Percentiles rank a stretch among this genome's conserved stretches.
Evolutionary conservation across 2,113 vertebrate species (phyloP).

Genomic region (Cephalopholis sonnerati): DNA sequence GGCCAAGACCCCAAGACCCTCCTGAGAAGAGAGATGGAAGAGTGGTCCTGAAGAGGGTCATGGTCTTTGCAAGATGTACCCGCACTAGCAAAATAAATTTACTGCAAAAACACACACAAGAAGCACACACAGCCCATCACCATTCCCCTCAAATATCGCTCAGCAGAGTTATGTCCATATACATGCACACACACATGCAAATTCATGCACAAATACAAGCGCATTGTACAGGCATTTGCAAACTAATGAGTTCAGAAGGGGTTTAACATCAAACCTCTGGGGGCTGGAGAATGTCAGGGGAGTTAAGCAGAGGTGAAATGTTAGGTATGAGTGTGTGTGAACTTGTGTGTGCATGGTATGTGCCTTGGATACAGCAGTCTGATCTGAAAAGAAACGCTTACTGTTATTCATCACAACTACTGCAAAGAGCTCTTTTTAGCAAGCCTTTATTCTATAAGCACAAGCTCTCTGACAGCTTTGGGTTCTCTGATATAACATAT

Average conservation of each 20-base stretch:
- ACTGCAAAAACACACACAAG: not conserved
- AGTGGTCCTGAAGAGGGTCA: slow-evolving; percentile 41
- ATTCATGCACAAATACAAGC: not conserved
- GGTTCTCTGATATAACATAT: slow-evolving; percentile 23
- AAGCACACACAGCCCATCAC: not conserved
- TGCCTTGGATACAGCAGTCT: not conserved
- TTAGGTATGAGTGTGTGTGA: not conserved
- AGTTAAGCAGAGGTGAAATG: slow-evolving; percentile 46
- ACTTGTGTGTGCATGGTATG: not conserved
- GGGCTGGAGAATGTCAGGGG: slow-evolving; percentile 19
- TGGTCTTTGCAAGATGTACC: slow-evolving; percentile 34
- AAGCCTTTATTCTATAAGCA: slow-evolving; percentile 4
- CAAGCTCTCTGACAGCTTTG: slow-evolving; percentile 19
- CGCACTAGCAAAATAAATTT: slow-evolving; percentile 7
- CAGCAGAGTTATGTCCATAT: not conserved
- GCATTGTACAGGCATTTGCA: slow-evolving; percentile 13
- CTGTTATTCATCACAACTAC: not conserved
- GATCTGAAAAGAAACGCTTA: not conserved
- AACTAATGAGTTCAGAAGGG: slow-evolving; percentile 52
- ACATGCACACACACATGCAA: slow-evolving; percentile 2
- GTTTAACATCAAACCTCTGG: slow-evolving; percentile 24
- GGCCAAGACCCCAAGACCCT: slow-evolving; percentile 44
- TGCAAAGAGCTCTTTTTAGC: not conserved
- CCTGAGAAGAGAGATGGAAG: slow-evolving; percentile 28
- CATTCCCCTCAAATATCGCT: slow-evolving; percentile 21